A percentile compares a stretch with the other conserved stretches of the same genome.
phyloP scores from a whole-genome alignment of 2,113 vertebrate genomes.

The Otocyon megalotis region DNA sequence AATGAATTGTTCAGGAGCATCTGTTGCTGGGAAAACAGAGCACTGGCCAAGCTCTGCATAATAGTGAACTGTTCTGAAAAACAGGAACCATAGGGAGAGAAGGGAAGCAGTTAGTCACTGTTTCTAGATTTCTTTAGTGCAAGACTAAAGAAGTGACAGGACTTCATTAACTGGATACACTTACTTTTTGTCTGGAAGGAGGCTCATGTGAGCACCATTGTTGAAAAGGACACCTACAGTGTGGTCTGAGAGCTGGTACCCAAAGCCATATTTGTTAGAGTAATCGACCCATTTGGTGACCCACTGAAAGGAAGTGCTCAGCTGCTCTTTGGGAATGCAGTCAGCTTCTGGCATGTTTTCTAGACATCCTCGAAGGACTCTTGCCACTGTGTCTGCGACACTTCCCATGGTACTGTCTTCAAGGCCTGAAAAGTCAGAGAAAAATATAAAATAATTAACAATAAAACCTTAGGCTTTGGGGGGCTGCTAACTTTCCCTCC shows the following conservation, averaged over 20 bases:
- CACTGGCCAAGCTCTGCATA: slow-evolving; percentile 96
- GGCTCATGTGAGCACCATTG: slow-evolving; percentile 98
- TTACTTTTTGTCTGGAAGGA: slow-evolving; percentile 98
- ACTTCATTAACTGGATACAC: neutral
- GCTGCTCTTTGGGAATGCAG: slow-evolving; percentile 91
- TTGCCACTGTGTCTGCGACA: slow-evolving; percentile 95
- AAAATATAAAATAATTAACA: neutral
- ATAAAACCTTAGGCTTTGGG: no score
- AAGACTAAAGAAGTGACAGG: neutral
- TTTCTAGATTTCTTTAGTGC: neutral
- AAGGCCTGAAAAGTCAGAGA: slow-evolving; percentile 88
- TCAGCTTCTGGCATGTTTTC: slow-evolving; percentile 96
- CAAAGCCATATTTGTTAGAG: slow-evolving; percentile 99
- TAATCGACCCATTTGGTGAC: slow-evolving; percentile 99
- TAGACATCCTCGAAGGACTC: slow-evolving; percentile 94
- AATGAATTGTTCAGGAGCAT: slow-evolving; percentile 96
- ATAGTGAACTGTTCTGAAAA: slow-evolving; percentile 95
- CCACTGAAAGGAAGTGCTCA: slow-evolving; percentile 94
- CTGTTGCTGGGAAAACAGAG: slow-evolving; percentile 93
- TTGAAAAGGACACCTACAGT: slow-evolving; percentile 99
- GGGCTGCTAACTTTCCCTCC: neutral
- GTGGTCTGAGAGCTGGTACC: slow-evolving; percentile 98
- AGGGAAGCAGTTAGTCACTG: neutral
- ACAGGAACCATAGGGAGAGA: neutral
- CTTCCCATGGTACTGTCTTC: slow-evolving; percentile 97